Conservation (phyloP, 2,888 invertebrate genomes). For the Drosophila lacicola region DNA sequence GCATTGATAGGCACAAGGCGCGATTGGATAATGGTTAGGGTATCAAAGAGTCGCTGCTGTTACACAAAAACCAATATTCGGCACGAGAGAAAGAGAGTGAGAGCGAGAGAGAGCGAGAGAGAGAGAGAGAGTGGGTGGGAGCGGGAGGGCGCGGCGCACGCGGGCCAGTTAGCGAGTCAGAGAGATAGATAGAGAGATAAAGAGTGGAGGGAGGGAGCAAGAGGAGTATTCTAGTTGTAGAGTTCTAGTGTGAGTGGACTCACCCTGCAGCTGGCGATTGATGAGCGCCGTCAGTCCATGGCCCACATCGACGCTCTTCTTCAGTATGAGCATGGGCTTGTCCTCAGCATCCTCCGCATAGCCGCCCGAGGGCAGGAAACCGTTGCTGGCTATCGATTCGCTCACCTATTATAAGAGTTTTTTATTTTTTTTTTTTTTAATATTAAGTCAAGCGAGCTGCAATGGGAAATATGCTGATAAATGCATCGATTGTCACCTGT, state of each 20-base stretch:
- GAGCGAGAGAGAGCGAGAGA: constrained; percentile 1
- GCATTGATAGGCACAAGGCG: constrained; percentile 14
- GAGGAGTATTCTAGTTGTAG: background rate
- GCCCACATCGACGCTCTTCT: constrained; percentile 88
- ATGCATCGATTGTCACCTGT: constrained; percentile 75
- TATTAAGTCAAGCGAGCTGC: background rate
- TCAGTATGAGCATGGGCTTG: constrained; percentile 91
- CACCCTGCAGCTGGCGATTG: constrained; percentile 92
- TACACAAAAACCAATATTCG: constrained; percentile 9
- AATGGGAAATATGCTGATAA: background rate
- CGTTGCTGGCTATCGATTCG: constrained; percentile 92
- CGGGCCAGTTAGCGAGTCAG: constrained; percentile 2
- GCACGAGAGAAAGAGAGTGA: constrained; percentile 3
- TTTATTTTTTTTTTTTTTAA: too few species aligned
- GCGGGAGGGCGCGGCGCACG: too few species aligned
- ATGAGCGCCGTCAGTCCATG: constrained; percentile 92
- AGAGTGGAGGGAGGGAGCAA: constrained; percentile 11
- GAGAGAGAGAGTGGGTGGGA: background rate
- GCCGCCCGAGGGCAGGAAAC: constrained; percentile 89
- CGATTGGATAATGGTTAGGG: constrained; percentile 5
- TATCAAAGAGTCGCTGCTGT: constrained; percentile 1
- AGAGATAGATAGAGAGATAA: constrained; percentile 17
- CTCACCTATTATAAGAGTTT: constrained; percentile 88
- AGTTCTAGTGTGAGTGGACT: constrained; percentile 47
- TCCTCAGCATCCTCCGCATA: constrained; percentile 90